Evolutionary conservation across 2,888 invertebrate genomes (phyloP), one percentile per base, ranked within the genome.

Genomic region (Lymantria monacha): DNA sequence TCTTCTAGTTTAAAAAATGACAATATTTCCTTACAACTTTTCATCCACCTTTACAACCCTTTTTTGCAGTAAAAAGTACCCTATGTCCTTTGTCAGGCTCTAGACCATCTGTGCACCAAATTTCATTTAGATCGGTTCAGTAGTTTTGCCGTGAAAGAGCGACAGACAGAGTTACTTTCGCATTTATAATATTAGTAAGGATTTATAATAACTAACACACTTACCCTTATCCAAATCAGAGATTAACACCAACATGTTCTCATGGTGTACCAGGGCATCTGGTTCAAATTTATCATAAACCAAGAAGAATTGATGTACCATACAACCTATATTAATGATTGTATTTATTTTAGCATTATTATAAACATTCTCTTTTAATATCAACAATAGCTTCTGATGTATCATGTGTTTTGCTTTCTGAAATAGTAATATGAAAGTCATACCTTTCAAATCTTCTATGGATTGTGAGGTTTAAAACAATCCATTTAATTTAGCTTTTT

Each of bases 401-500:
- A 91, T 84, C 79, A 84, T 79, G 58, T 85, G 84, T 59, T 83
- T 85, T 1, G 82, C 76, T 79, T 83, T 87, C 90, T 91, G 74
- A 49, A 76, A 72, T 12, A 44, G 11, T 15, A 42, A 10, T n/a
- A 42, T 22, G 42, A 22, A 22, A 22, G 22, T 22, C 22, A 22
- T 2, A 22, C 22, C 22, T 22, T 3, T 22, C 22, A 22, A 36
- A 36, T 36, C 3, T 3, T 11, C 9, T 36, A 36, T 3, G 36
- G 7, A 3, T 36, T 7, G n/a, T 3, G n/a, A 36, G 7, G 36
- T 36, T 22, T 3, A 36, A 7, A 7, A 9, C 33, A 33, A 9
- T 10, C 10, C 10, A 33, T 33, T 33, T 9, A 33, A 33, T 33
- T 10, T 33, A 33, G 33, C 33, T 33, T 33, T 33, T 33, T 7